Evolutionary conservation across 2,113 vertebrate species (phyloP), one percentile per base, ranked within the genome.

Genomic region (Dendropsophus ebraccatus): DNA sequence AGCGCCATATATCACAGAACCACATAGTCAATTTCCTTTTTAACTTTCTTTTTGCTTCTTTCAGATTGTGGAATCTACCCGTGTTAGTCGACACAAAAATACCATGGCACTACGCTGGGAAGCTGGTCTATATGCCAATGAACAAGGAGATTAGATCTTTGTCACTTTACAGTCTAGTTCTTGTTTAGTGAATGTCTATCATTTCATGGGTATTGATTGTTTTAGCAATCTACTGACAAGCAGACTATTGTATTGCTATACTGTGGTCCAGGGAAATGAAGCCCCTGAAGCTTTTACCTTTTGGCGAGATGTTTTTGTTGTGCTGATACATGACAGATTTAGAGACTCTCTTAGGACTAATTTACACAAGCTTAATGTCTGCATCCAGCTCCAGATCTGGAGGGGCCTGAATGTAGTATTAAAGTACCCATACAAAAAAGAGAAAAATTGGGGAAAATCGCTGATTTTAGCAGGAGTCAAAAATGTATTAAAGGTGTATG

Each of bases 1-100:
- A n/a, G n/a, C n/a, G n/a, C n/a, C n/a, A n/a, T n/a, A n/a, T n/a
- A n/a, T n/a, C n/a, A n/a, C n/a, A n/a, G n/a, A n/a, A n/a, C n/a
- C n/a, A n/a, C n/a, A n/a, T n/a, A n/a, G 16, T 19, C 21, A 7
- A 10, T 58, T 58, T n/a, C 10, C 56, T n/a, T 8, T 9, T 5
- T 58, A 9, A 58, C 23, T 23, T n/a, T 58, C 14, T 37, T 70
- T 17, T 13, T 74, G 23, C 4, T 30, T 41, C 5, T 62, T 8
- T n/a, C 82, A 97, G 96, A 95, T 97, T 0, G 92, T 97, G 86
- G 95, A 96, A 12, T 95, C 96, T 19, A 97, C 95, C 47, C 91
- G 95, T 7, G 96, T 96, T 10, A 88, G 14, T 35, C 92, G 94
- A 0, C 96, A 95, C 89, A 95, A 96, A 82, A 96, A 92, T 28